phyloP scores from a whole-genome alignment of 2,113 vertebrate genomes.

The Pelmatolapia mariae region DNA sequence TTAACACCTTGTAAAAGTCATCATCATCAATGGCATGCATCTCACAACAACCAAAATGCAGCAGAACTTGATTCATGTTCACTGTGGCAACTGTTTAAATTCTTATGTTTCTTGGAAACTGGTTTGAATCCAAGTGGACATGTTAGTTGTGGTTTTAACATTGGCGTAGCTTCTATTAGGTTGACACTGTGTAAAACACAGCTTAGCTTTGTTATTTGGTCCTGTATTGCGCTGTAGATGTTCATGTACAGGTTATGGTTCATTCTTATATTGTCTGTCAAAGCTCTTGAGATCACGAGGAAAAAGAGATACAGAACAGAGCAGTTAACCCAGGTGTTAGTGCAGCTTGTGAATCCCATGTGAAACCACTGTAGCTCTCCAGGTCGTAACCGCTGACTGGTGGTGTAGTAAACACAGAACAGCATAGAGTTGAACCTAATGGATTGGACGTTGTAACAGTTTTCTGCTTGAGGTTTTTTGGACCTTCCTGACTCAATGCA shows the following conservation, averaged over 20 bases:
- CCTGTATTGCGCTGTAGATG: not conserved
- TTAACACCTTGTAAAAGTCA: not conserved
- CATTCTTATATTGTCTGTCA: not conserved
- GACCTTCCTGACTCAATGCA: not conserved
- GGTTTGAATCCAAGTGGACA: not conserved
- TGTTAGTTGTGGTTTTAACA: not conserved
- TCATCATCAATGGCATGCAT: not conserved
- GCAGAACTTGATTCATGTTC: not conserved
- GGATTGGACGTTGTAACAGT: not conserved
- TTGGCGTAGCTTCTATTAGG: not conserved
- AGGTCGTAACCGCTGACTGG: not conserved
- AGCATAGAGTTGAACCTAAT: not conserved
- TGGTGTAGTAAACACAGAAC: not conserved
- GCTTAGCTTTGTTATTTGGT: not conserved
- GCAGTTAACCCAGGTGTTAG: not conserved
- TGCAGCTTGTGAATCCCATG: not conserved
- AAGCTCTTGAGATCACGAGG: not conserved
- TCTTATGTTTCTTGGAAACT: not conserved
- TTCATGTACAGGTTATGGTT: not conserved
- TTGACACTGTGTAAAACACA: not conserved
- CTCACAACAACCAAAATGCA: not conserved
- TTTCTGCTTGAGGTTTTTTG: not conserved
- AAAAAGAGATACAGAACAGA: not conserved
- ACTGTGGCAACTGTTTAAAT: not conserved
- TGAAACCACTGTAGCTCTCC: not conserved